These are phyloP conservation scores for Drosophila prosaltans DNA, from an alignment of 1,140 invertebrate species.

Conservation along the genomic window DNA sequence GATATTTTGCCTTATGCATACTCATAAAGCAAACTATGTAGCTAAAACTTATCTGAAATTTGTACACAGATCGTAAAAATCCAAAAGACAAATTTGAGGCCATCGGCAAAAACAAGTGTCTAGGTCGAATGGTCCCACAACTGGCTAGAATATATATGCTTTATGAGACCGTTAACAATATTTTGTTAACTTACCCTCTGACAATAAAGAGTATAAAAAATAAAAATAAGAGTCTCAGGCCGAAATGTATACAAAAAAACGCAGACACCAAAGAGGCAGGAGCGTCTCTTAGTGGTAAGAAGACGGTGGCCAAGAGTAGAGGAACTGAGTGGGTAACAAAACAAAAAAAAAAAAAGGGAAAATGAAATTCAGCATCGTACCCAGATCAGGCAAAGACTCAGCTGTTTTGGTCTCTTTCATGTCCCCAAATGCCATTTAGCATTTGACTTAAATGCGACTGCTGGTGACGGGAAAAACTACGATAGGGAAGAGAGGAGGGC, in stretches of 20 bases:
- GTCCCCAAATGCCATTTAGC: constrained; percentile 78
- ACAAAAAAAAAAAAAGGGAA: constrained; percentile 11
- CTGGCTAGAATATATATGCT: background rate
- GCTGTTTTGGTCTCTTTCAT: constrained; percentile 53
- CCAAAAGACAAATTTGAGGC: no score
- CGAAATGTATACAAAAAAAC: constrained; percentile 47
- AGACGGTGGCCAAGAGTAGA: no score
- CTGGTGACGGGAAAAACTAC: constrained; percentile 43
- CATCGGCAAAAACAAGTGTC: no score
- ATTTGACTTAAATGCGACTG: constrained; percentile 71
- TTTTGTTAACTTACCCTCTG: background rate
- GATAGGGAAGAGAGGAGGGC: background rate
- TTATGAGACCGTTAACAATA: background rate
- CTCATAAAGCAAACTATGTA: no score
- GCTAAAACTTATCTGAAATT: no score
- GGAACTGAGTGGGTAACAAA: no score
- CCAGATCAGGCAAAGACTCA: constrained; percentile 43
- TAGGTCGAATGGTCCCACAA: no score
- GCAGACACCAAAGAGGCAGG: constrained; percentile 55
- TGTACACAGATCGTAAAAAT: no score
- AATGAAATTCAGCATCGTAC: constrained; percentile 36
- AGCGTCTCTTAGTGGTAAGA: constrained; percentile 30
- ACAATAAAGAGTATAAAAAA: background rate
- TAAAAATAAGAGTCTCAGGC: constrained; percentile 8
- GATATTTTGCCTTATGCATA: no score